A percentile compares a stretch with the other conserved stretches of the same genome.
These are phyloP conservation scores for Glossophaga mutica DNA, from an alignment of 2,797 vertebrate genomes.

Conservation along the genomic window DNA sequence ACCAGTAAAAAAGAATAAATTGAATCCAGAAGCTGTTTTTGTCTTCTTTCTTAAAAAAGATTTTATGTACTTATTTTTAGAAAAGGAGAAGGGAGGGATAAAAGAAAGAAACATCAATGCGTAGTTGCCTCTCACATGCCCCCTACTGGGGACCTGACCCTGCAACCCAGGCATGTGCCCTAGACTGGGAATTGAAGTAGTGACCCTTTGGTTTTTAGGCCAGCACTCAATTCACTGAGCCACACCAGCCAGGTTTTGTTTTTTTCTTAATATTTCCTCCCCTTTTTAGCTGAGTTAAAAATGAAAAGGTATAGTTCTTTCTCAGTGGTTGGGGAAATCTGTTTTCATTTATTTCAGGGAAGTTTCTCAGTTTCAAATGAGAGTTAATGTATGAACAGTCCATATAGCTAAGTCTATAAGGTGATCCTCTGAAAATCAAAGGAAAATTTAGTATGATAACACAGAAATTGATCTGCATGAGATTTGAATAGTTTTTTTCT, in stretches of 20 bases:
- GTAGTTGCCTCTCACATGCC: too few relatives aligned
- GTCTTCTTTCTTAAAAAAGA: not conserved
- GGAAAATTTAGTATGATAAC: conserved; percentile 39
- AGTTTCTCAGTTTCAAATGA: not conserved
- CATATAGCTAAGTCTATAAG: conserved; percentile 6
- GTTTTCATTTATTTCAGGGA: conserved; percentile 61
- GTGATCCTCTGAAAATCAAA: conserved; percentile 58
- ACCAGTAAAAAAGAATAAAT: conserved; percentile 75
- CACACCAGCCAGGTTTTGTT: not conserved
- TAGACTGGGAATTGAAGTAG: too few relatives aligned
- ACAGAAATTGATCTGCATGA: conserved; percentile 37
- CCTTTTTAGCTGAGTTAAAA: conserved; percentile 62
- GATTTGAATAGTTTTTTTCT: not conserved
- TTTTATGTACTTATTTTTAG: too few relatives aligned
- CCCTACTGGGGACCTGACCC: too few relatives aligned
- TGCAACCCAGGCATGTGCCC: too few relatives aligned
- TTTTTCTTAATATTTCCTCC: conserved; percentile 68
- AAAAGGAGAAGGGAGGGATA: too few relatives aligned
- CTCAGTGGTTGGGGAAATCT: conserved; percentile 39
- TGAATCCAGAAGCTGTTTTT: conserved; percentile 74
- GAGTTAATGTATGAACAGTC: conserved; percentile 17
- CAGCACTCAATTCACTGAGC: too few relatives aligned
- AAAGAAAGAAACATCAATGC: too few relatives aligned
- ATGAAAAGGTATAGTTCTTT: conserved; percentile 48
- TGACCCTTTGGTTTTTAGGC: too few relatives aligned